Percentiles rank a stretch among this genome's conserved stretches.
Conservation (phyloP, 2,113 vertebrate species). For the Pardalotus punctatus region DNA sequence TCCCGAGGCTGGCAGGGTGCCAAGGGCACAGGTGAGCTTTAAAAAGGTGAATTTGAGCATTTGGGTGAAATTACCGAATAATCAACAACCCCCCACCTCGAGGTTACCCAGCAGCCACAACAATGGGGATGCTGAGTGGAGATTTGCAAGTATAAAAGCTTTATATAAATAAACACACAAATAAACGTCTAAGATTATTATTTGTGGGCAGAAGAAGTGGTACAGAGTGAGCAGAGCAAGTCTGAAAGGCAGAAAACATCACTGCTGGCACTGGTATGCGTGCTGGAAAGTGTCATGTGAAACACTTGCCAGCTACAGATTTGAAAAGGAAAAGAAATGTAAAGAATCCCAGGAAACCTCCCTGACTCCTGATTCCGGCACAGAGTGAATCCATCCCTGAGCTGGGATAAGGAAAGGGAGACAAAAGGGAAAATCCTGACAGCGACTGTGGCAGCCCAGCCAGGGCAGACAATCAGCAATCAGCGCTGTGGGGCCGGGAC, state of each 20-base stretch:
- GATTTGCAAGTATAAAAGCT: not conserved
- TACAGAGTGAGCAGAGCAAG: not conserved
- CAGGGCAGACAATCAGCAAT: not conserved
- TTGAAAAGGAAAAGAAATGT: not conserved
- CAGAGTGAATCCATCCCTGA: fast-evolving
- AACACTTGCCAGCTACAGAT: not conserved
- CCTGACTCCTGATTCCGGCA: not conserved
- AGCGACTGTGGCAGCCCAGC: not conserved
- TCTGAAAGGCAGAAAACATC: not conserved
- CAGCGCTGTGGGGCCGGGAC: not conserved
- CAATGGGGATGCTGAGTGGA: not conserved
- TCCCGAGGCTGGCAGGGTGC: not conserved
- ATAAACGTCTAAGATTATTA: not conserved
- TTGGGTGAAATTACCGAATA: not conserved
- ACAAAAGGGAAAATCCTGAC: not conserved
- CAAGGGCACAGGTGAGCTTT: not conserved
- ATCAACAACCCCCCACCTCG: not conserved
- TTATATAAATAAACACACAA: not conserved
- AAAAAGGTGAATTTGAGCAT: not conserved
- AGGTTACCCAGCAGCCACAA: not conserved
- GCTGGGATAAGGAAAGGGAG: not conserved
- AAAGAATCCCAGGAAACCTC: not conserved
- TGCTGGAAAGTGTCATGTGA: not conserved
- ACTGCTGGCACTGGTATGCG: not conserved
- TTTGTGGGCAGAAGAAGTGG: not conserved